phyloP scores from a whole-genome alignment of 2,113 vertebrate genomes.

The Tragelaphus scriptus region DNA sequence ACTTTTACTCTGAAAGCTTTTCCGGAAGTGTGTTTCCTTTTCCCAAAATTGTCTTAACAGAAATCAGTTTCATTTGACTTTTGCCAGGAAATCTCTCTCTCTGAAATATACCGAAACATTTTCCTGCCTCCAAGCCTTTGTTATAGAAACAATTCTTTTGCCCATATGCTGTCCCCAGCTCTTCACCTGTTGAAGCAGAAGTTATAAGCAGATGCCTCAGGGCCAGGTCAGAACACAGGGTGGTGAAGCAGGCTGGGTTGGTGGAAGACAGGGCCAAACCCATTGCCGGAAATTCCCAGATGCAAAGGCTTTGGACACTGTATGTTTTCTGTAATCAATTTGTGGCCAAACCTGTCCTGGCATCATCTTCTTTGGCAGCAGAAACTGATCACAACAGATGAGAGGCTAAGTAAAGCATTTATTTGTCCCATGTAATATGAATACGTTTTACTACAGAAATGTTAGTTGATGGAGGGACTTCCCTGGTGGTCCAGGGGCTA shows the following conservation, averaged over 20 bases:
- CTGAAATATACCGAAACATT: not conserved
- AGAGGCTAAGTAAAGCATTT: not conserved
- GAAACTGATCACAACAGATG: not conserved
- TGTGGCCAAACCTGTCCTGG: not conserved
- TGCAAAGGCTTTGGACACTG: not conserved
- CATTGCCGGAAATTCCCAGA: not conserved
- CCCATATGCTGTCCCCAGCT: fast-evolving
- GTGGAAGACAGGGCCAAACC: not conserved
- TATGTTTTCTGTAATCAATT: not conserved
- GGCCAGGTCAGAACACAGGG: not conserved
- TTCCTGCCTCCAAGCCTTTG: not conserved
- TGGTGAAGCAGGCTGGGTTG: not conserved
- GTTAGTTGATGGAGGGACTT: not conserved
- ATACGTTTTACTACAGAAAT: not conserved
- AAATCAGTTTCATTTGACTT: not conserved
- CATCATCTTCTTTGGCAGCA: not conserved
- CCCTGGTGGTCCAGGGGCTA: not conserved
- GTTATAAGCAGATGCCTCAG: not conserved
- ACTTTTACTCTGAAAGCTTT: not conserved
- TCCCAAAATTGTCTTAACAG: not conserved
- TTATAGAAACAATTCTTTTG: not conserved
- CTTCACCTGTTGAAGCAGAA: not conserved
- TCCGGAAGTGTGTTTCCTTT: not conserved
- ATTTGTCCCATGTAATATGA: not conserved
- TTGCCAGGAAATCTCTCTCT: not conserved